Conservation (phyloP, 2,888 invertebrate genomes). For the Silvanus unidentatus region DNA sequence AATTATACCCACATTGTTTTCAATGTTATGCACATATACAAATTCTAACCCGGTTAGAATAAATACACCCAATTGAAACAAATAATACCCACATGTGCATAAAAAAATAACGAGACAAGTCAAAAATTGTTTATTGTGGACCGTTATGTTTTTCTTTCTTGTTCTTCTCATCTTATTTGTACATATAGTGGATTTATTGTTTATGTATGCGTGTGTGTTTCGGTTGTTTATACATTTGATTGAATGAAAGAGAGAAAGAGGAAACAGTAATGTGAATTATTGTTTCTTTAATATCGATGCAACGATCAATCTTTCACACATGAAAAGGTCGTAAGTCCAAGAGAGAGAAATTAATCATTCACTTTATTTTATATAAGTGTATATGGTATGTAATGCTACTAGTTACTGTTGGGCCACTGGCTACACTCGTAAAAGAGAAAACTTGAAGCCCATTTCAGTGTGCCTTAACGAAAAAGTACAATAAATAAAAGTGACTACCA, state of each 20-base stretch:
- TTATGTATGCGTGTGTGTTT: background rate
- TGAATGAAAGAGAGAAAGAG: slow-evolving; percentile 15
- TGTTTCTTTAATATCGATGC: slow-evolving; percentile 29
- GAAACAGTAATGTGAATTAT: slow-evolving; percentile 26
- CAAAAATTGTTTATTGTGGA: too few species aligned
- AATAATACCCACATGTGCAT: slow-evolving; percentile 31
- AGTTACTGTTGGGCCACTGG: background rate
- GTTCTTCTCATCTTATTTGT: background rate
- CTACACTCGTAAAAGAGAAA: background rate
- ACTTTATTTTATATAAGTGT: slow-evolving; percentile 19
- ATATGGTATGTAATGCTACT: slow-evolving; percentile 16
- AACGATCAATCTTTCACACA: slow-evolving; percentile 38
- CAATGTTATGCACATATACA: slow-evolving; percentile 21
- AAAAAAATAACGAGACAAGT: background rate
- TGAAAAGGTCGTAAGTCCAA: slow-evolving; percentile 34
- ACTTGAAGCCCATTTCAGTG: background rate
- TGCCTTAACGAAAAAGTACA: background rate
- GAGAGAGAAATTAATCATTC: slow-evolving; percentile 32
- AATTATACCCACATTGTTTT: slow-evolving; percentile 32
- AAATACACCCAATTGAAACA: slow-evolving; percentile 28
- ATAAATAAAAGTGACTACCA: background rate
- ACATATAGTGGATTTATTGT: background rate
- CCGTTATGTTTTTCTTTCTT: too few species aligned
- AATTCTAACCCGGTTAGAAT: slow-evolving; percentile 28
- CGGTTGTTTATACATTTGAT: slow-evolving; percentile 1